Conservation (phyloP, 2,797 vertebrate genomes). For the Geotrypetes seraphini region DNA sequence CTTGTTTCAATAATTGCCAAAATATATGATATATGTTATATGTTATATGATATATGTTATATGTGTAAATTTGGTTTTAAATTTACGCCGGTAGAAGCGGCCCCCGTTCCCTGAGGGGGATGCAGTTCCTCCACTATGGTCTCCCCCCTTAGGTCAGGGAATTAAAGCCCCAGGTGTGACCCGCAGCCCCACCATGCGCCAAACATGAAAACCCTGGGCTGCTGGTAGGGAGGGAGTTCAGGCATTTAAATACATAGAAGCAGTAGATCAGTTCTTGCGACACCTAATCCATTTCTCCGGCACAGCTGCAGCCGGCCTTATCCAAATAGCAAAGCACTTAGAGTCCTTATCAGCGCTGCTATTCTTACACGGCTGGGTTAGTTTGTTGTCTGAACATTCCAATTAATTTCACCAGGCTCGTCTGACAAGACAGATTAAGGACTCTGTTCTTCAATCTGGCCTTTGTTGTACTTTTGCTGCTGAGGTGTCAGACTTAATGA, state of each 20-base stretch:
- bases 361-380: rapidly evolving
- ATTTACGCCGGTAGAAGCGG: too few relatives aligned
- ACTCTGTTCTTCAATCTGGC: not conserved
- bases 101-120: too few relatives aligned
- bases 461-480: not conserved
- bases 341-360: not conserved
- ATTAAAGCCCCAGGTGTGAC: too few relatives aligned
- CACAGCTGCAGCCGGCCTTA: not conserved
- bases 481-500: not conserved
- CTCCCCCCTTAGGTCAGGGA: too few relatives aligned
- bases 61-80: too few relatives aligned
- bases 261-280: not conserved
- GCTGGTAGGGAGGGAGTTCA: not conserved
- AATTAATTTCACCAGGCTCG: not conserved
- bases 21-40: too few relatives aligned
- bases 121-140: too few relatives aligned
- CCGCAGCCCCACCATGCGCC: too few relatives aligned
- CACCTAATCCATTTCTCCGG: not conserved
- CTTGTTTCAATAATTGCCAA: too few relatives aligned
- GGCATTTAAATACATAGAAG: not conserved
- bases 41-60: too few relatives aligned
- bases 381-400: slow-evolving; percentile 2
- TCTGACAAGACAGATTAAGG: not conserved
- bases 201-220: not conserved
- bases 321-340: not conserved